Percentiles rank a stretch among this genome's conserved stretches.
phyloP scores from a whole-genome alignment of 2,113 vertebrate species.

The Oryzias javanicus region DNA sequence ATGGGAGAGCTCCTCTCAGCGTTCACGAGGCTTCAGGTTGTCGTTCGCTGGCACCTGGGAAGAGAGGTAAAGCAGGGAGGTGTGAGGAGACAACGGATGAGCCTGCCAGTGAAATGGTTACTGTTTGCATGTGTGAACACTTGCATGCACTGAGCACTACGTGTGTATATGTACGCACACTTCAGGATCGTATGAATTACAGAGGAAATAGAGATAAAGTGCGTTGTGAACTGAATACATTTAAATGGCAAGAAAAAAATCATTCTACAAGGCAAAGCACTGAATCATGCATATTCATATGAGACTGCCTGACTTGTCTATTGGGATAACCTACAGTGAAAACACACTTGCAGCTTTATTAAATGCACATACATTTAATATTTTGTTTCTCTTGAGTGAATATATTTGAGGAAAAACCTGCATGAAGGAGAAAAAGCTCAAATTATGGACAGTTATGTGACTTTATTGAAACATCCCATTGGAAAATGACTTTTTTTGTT shows the following conservation, averaged over 20 bases:
- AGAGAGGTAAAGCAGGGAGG: slow-evolving; percentile 39
- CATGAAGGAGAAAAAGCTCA: no score
- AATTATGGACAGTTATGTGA: no score
- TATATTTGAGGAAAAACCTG: no score
- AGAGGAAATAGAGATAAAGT: slow-evolving; percentile 40
- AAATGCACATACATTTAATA: slow-evolving; percentile 44
- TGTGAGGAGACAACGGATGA: slow-evolving; percentile 27
- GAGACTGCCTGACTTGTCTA: slow-evolving; percentile 54
- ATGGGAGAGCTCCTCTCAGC: slow-evolving; percentile 59
- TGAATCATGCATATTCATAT: slow-evolving; percentile 67
- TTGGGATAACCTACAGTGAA: slow-evolving; percentile 51
- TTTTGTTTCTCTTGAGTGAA: slow-evolving; percentile 27
- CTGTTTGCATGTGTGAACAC: slow-evolving; percentile 37
- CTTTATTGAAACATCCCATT: no score
- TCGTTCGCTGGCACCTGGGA: slow-evolving; percentile 74
- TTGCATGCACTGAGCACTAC: slow-evolving; percentile 22
- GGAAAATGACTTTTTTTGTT: no score
- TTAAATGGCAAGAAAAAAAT: slow-evolving; percentile 40
- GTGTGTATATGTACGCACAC: slow-evolving; percentile 20
- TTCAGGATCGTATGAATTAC: slow-evolving; percentile 34
- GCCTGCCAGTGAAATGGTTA: slow-evolving; percentile 35
- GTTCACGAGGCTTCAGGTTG: slow-evolving; percentile 56
- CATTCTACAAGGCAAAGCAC: slow-evolving; percentile 60
- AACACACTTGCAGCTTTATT: slow-evolving; percentile 25
- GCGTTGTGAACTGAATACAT: slow-evolving; percentile 52